Base-by-base conservation (phyloP, 1,140 invertebrate species). In the Hylaeus anthracinus region DNA sequence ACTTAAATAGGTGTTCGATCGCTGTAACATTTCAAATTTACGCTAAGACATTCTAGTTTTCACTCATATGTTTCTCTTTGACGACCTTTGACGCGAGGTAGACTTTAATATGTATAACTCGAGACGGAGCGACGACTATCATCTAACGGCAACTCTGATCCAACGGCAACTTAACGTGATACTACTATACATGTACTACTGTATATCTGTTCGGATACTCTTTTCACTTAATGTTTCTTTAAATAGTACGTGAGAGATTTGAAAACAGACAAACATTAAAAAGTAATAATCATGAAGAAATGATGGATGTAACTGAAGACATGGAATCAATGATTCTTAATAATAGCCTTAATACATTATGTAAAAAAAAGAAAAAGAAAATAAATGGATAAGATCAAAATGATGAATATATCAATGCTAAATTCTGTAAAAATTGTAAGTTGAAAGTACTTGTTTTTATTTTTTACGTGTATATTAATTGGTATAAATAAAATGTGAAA, bases 301-400 rank as follows among this genome's bases (percentile, higher is more conserved):
- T 88, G 56, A 90, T 90, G 90, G 88, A 91, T n/a, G 79, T 92
- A 48, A 81, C 87, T 8, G 83, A 91, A 45, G 58, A 90, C 70
- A 72, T 90, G 60, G 79, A 83, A 69, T 80, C 81, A 26, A 88
- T 90, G 72, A 74, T 65, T 45, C 26, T 70, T 5, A 48, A 12
- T 65, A 10, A 56, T n/a, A 12, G 37, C 2, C 1, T 4, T 64
- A 55, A 9, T 48, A 43, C 41, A 51, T 0, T 41, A 10, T 1
- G 5, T 37, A 5, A 74, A 58, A 3, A 8, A 15, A 69, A 26
- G 5, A 45, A 15, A 66, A 26, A 3, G n/a, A 53, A 43, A 78
- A 66, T 51, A 72, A 82, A 65, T 3, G 12, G 43, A 5, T 10
- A 53, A 2, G 39, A 41, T 60, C 15, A 45, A 77, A 43, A 66